phyloP scores from a whole-genome alignment of 2,113 vertebrate species.

The Rhinoderma darwinii region DNA sequence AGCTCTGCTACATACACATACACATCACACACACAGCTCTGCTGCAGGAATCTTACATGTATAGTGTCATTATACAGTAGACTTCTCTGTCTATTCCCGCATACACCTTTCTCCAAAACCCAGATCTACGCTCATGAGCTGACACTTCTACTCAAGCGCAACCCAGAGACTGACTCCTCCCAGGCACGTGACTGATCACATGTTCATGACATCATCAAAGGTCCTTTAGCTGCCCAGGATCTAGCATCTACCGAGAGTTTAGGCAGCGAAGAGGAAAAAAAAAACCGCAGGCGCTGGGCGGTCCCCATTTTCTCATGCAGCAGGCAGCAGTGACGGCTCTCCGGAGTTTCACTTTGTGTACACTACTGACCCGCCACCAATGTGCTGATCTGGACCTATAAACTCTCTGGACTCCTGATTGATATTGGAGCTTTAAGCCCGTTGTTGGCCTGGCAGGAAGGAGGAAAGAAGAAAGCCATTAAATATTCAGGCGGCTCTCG shows the following conservation, averaged over 20 bases:
- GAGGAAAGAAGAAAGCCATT: slow-evolving; percentile 11
- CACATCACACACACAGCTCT: background rate
- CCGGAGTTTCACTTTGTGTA: background rate
- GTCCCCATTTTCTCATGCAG: background rate
- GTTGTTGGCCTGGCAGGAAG: slow-evolving; percentile 3
- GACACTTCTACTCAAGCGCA: background rate
- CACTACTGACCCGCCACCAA: too few relatives aligned
- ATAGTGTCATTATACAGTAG: too few relatives aligned
- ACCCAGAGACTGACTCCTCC: background rate
- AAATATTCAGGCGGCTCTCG: slow-evolving; percentile 11
- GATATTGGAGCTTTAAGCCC: background rate
- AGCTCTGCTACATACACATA: background rate
- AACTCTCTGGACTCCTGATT: background rate
- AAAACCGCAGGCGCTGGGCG: slow-evolving; percentile 9
- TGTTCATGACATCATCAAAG: background rate
- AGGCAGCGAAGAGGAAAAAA: slow-evolving; percentile 4
- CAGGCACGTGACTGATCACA: background rate
- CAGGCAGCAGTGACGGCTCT: background rate
- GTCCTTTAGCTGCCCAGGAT: slow-evolving; percentile 6
- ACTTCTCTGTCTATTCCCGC: too few relatives aligned
- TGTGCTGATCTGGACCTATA: background rate
- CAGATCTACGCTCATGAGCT: too few relatives aligned
- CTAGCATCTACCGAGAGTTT: background rate
- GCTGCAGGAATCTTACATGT: too few relatives aligned
- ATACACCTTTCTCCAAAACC: too few relatives aligned